phyloP scores from a whole-genome alignment of 2,113 vertebrate genomes.

The Gracilinanus agilis region DNA sequence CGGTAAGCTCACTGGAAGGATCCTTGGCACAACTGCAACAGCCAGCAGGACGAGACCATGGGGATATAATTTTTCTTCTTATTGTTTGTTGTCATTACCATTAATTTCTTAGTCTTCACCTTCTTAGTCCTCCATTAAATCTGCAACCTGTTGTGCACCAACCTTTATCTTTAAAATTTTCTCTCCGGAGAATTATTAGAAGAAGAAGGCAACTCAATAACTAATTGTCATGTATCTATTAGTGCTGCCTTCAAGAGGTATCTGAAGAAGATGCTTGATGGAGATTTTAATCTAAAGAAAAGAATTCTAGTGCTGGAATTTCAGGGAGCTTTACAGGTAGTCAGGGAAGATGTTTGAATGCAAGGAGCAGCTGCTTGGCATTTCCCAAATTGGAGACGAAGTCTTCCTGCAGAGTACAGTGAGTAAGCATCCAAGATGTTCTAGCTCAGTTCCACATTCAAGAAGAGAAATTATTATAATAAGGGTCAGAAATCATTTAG shows the following conservation, averaged over 20 bases:
- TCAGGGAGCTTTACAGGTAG: background rate
- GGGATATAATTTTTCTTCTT: background rate
- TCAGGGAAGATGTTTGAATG: background rate
- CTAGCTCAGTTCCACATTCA: background rate
- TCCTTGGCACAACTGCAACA: background rate
- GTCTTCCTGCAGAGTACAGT: background rate
- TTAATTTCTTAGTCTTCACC: background rate
- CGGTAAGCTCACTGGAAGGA: background rate
- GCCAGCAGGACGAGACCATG: background rate
- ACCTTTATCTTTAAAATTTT: background rate
- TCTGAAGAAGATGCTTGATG: background rate
- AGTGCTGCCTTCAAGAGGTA: background rate
- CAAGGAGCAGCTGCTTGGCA: background rate
- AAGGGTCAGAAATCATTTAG: background rate
- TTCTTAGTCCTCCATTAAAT: background rate
- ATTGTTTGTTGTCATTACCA: background rate
- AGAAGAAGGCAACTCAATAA: background rate
- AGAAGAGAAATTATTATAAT: background rate
- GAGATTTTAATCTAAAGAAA: background rate
- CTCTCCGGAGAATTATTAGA: background rate
- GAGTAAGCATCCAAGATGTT: background rate
- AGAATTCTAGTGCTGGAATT: background rate
- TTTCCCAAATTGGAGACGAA: background rate
- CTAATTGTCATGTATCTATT: background rate
- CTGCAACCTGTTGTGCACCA: background rate